Conservation (phyloP, 2,797 vertebrate species). For the Brachyrhaphis roseni region DNA sequence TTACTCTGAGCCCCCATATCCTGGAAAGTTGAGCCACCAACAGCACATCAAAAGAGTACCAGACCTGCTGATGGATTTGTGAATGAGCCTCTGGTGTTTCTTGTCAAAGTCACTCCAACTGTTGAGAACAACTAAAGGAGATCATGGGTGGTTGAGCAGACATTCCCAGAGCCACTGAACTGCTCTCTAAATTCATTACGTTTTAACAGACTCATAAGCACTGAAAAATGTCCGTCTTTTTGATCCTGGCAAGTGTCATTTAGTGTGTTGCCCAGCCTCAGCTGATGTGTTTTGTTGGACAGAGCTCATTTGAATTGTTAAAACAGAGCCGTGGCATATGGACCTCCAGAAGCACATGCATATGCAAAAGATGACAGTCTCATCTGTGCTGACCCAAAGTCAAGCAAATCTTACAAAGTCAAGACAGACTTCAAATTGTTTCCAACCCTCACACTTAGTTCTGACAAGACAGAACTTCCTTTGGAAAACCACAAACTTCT, state of each 20-base stretch:
- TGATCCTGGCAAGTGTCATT: neutral
- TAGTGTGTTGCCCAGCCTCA: neutral
- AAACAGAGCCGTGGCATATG: conserved; percentile 72
- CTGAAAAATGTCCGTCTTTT: neutral
- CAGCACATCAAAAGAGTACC: neutral
- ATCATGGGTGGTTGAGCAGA: neutral
- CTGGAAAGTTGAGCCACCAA: neutral
- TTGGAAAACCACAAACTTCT: neutral
- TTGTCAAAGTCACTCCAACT: neutral
- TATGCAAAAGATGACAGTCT: conserved; percentile 73
- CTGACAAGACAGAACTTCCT: neutral
- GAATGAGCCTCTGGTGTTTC: neutral
- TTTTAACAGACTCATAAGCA: neutral
- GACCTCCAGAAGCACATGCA: conserved; percentile 79
- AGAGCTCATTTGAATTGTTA: conserved; percentile 79
- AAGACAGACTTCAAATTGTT: conserved; percentile 32
- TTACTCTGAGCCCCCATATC: neutral
- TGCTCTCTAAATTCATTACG: neutral
- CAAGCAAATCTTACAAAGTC: conserved; percentile 60
- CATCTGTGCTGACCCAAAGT: conserved; percentile 60
- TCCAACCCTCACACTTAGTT: conserved; percentile 2
- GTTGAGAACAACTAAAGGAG: neutral
- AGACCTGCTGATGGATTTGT: neutral
- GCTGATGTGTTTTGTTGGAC: conserved; percentile 37
- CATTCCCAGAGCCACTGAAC: neutral